phyloP scores from a whole-genome alignment of 1,140 invertebrate species.

The Zaprionus vittiger region DNA sequence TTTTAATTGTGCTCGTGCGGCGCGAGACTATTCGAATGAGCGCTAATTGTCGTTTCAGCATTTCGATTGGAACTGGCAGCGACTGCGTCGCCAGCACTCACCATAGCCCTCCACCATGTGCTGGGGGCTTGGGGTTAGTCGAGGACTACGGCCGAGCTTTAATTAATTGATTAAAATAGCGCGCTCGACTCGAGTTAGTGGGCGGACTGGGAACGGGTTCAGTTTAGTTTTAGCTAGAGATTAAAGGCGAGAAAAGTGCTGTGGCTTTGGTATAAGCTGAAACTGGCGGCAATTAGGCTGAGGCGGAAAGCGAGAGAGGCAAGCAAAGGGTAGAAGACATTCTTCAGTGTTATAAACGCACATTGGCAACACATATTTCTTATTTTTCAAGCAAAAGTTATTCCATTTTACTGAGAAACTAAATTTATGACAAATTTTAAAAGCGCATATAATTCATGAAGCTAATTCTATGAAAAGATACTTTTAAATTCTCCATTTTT shows the following conservation, averaged over 20 bases:
- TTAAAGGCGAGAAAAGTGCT: background rate
- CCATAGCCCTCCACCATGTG: background rate
- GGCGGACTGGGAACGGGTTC: slow-evolving; percentile 31
- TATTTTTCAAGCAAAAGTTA: background rate
- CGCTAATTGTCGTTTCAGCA: slow-evolving; percentile 78
- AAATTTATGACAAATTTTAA: slow-evolving; percentile 11
- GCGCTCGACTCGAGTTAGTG: slow-evolving; percentile 23
- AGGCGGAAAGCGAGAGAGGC: background rate
- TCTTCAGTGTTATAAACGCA: background rate
- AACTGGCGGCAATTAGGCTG: background rate
- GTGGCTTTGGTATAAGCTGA: background rate
- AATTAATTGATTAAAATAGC: slow-evolving; percentile 81
- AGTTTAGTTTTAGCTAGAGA: slow-evolving; percentile 13
- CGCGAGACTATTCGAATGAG: slow-evolving; percentile 17
- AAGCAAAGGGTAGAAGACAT: background rate
- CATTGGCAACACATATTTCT: background rate
- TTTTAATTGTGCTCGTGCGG: slow-evolving; percentile 46
- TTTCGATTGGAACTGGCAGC: slow-evolving; percentile 69
- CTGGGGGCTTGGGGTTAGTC: slow-evolving; percentile 11
- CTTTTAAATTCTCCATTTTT: slow-evolving; percentile 34
- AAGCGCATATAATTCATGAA: slow-evolving; percentile 29
- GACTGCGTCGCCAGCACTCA: background rate
- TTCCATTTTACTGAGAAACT: slow-evolving; percentile 16
- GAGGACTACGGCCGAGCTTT: slow-evolving; percentile 52
- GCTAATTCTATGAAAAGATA: slow-evolving; percentile 36